Evolutionary conservation across 2,888 invertebrate genomes (phyloP).

Genomic region (Chorisops tibialis): DNA sequence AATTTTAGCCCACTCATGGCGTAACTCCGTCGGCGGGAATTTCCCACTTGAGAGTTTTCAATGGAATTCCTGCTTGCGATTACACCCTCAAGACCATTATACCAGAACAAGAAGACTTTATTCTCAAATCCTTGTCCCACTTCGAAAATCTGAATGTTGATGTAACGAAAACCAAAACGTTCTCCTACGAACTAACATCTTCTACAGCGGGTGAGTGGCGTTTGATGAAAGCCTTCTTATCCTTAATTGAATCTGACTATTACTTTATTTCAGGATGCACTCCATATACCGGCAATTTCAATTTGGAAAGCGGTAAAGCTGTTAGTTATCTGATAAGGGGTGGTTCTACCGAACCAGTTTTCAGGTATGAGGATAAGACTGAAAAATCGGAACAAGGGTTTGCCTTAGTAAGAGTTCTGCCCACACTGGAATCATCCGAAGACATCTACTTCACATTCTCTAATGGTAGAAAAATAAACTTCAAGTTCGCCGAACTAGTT

Average conservation of each 20-base stretch:
- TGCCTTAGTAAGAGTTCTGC: not conserved
- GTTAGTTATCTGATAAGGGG: slow-evolving; percentile 22
- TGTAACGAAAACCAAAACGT: not conserved
- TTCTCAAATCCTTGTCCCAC: slow-evolving; percentile 35
- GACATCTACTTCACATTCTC: not conserved
- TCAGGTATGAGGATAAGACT: not conserved
- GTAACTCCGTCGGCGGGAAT: slow-evolving; percentile 58
- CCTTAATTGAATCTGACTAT: too few species aligned
- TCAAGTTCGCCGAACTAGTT: not conserved
- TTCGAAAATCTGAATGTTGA: slow-evolving; percentile 40
- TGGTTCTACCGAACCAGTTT: not conserved
- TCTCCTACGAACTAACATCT: not conserved
- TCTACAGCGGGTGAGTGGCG: too few species aligned
- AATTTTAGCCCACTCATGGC: slow-evolving; percentile 52
- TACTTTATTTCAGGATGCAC: slow-evolving; percentile 9
- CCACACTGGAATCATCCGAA: not conserved
- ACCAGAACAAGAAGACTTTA: slow-evolving; percentile 30
- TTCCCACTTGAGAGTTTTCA: slow-evolving; percentile 69
- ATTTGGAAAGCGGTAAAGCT: slow-evolving; percentile 12
- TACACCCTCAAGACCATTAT: slow-evolving; percentile 41
- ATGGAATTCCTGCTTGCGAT: slow-evolving; percentile 57
- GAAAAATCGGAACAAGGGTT: slow-evolving; percentile 14
- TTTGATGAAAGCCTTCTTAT: too few species aligned
- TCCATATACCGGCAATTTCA: not conserved
- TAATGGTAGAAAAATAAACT: not conserved